These are phyloP conservation scores for Melanotaenia pygmaea DNA, from an alignment of 2,797 vertebrate species.

Conservation along the genomic window DNA sequence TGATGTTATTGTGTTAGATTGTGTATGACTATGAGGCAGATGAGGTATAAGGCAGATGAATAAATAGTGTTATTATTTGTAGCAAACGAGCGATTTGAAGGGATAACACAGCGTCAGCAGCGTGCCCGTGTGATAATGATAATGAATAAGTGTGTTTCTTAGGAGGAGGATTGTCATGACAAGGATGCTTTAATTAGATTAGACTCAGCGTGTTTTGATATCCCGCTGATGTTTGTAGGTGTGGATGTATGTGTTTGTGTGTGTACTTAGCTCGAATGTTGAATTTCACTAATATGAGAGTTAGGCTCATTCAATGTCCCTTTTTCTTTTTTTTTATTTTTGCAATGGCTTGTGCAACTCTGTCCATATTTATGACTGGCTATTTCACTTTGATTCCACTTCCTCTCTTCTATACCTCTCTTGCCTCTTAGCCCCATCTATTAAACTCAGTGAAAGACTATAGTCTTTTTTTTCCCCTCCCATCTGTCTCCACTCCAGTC, in stretches of 20 bases:
- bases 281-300: conserved; percentile 44
- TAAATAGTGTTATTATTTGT: conserved; percentile 73
- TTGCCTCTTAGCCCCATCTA: conserved; percentile 35
- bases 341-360: conserved; percentile 52
- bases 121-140: conserved; percentile 69
- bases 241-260: conserved; percentile 31
- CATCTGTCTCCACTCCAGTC: conserved; percentile 16
- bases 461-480: conserved; percentile 18
- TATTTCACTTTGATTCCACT: conserved; percentile 37
- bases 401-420: conserved; percentile 35
- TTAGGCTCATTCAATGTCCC: conserved; percentile 30
- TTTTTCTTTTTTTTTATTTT: conserved; percentile 28
- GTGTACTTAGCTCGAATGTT: conserved; percentile 26
- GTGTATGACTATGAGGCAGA: conserved; percentile 33
- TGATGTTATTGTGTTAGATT: conserved; percentile 54
- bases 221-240: conserved; percentile 37
- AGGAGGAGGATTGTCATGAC: conserved; percentile 77
- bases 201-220: conserved; percentile 76
- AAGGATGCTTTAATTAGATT: conserved; percentile 83
- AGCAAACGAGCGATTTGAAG: conserved; percentile 72
- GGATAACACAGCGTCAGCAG: conserved; percentile 71
- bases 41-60: conserved; percentile 59
- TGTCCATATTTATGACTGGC: conserved; percentile 57
- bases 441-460: conserved; percentile 30
- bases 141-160: conserved; percentile 77